Conservation (phyloP, 2,888 invertebrate genomes). For the Fragum sueziense region DNA sequence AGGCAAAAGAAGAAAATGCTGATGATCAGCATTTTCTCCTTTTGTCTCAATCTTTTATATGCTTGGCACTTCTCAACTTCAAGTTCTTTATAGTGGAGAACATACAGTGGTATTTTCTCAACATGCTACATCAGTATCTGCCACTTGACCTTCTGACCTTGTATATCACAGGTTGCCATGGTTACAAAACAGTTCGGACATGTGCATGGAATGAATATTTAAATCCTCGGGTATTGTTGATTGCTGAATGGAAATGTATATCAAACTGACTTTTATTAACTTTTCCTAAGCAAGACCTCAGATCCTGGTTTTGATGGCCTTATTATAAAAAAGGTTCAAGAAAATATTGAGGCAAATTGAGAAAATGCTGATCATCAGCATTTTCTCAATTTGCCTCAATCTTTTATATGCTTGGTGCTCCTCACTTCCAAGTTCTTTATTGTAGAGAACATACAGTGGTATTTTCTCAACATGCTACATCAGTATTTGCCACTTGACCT, state of each 20-base stretch:
- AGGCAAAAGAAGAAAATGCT: no score
- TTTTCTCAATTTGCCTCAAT: no score
- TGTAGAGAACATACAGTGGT: conserved; percentile 66
- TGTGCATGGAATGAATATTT: conserved; percentile 3
- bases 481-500: conserved; percentile 67
- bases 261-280: no score
- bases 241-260: background rate
- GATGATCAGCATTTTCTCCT: no score
- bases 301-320: no score
- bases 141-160: conserved; percentile 69
- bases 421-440: conserved; percentile 57
- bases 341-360: no score
- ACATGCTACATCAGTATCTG: conserved; percentile 68
- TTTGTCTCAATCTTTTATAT: no score
- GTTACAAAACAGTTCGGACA: background rate
- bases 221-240: background rate
- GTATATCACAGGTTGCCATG: conserved; percentile 72
- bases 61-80: conserved; percentile 48
- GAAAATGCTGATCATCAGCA: no score
- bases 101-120: conserved; percentile 70
- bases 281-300: no score
- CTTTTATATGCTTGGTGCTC: no score
- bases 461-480: conserved; percentile 71
- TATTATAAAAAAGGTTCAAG: no score
- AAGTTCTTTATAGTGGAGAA: conserved; percentile 59